Conservation (phyloP, 2,113 vertebrate genomes). For the Brachirus orientalis region DNA sequence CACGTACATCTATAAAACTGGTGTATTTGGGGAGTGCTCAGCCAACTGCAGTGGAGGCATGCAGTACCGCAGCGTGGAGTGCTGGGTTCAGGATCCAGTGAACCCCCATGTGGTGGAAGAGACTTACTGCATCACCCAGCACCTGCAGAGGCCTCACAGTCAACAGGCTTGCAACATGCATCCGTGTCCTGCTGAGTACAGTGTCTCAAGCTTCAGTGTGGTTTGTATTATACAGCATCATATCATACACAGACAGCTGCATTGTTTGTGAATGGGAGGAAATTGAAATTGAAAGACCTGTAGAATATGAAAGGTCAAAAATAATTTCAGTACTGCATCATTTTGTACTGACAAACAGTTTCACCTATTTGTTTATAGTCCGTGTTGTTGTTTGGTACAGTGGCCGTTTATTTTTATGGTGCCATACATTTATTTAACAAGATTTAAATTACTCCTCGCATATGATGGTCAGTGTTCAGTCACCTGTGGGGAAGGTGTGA, state of each 20-base stretch:
- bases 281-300: too few species aligned
- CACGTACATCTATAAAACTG: constrained; percentile 77
- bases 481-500: constrained; percentile 90
- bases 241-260: background rate
- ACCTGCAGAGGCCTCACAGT: constrained; percentile 75
- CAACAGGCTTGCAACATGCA: constrained; percentile 85
- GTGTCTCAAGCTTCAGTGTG: constrained; percentile 71
- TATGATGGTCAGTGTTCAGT: constrained; percentile 85
- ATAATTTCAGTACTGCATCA: too few species aligned
- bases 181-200: constrained; percentile 79
- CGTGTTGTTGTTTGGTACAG: background rate
- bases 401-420: too few species aligned
- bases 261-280: too few species aligned
- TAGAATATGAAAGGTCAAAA: too few species aligned
- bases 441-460: background rate
- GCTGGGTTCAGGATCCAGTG: constrained; percentile 69
- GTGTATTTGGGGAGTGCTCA: constrained; percentile 86
- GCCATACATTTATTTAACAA: too few species aligned
- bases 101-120: constrained; percentile 78
- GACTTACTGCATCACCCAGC: constrained; percentile 78
- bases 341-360: too few species aligned
- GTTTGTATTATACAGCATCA: constrained; percentile 44
- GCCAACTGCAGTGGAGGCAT: constrained; percentile 86
- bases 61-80: constrained; percentile 87
- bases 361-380: background rate